A percentile compares a stretch with the other conserved stretches of the same genome.
Evolutionary conservation across 1,140 invertebrate genomes (phyloP).

Genomic region (Papilio machaon): DNA sequence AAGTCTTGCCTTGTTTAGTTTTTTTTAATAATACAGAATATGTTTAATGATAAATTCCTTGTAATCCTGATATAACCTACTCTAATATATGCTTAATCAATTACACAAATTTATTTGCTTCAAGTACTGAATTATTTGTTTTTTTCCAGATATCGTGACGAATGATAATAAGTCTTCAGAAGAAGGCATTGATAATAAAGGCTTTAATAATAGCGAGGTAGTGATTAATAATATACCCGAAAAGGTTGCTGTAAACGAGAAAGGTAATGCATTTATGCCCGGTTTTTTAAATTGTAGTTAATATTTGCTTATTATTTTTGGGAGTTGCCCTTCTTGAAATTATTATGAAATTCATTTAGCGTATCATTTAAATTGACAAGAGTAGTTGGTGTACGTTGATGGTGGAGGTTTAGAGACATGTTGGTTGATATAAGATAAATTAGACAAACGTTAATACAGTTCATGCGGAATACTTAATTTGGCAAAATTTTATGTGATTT

Average conservation of each 20-base stretch:
- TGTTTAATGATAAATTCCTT: neutral
- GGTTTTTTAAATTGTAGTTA: no score
- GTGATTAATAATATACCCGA: slow-evolving; percentile 37
- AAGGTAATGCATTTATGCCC: slow-evolving; percentile 38
- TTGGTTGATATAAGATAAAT: no score
- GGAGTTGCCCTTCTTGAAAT: no score
- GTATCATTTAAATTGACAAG: no score
- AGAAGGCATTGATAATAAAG: slow-evolving; percentile 64
- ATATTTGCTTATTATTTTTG: no score
- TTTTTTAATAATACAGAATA: neutral
- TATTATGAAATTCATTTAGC: no score
- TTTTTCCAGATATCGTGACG: slow-evolving; percentile 43
- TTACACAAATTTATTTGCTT: slow-evolving; percentile 21
- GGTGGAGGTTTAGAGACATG: no score
- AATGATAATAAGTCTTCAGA: slow-evolving; percentile 49
- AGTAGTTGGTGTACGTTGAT: no score
- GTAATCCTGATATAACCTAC: neutral
- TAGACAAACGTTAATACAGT: no score
- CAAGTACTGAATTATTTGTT: slow-evolving; percentile 9
- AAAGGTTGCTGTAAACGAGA: slow-evolving; percentile 43
- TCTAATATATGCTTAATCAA: neutral
- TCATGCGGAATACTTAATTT: neutral
- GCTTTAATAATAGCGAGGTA: slow-evolving; percentile 42
- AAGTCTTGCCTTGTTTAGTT: no score
- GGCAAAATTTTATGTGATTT: neutral